phyloP scores from a whole-genome alignment of 2,113 vertebrate genomes.

The Thunnus maccoyii region DNA sequence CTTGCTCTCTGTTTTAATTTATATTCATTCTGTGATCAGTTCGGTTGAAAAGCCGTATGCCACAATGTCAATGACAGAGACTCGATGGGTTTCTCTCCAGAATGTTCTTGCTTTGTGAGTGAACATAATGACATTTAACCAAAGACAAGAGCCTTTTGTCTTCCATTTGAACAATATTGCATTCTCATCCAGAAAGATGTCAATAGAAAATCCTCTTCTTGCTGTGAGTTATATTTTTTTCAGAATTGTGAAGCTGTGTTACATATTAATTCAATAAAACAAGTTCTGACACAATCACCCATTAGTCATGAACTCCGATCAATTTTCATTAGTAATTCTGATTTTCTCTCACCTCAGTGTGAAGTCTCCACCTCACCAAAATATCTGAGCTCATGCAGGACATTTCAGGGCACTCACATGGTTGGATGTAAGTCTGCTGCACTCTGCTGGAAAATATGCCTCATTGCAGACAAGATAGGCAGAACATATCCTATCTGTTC shows the following conservation, averaged over 20 bases:
- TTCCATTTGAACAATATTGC: constrained; percentile 30
- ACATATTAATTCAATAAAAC: background rate
- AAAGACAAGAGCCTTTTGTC: constrained; percentile 58
- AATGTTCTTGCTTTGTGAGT: constrained; percentile 40
- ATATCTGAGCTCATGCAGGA: background rate
- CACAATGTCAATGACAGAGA: constrained; percentile 25
- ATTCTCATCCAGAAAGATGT: constrained; percentile 12
- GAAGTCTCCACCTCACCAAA: constrained; percentile 2
- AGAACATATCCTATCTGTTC: background rate
- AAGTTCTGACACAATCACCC: background rate
- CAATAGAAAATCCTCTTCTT: background rate
- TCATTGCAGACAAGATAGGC: constrained; percentile 32
- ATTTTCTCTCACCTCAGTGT: constrained; percentile 21
- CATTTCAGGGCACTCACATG: background rate
- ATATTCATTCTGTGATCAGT: constrained; percentile 28
- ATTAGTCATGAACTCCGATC: background rate
- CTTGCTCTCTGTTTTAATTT: background rate
- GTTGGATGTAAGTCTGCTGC: constrained; percentile 63
- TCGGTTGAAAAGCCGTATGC: constrained; percentile 11
- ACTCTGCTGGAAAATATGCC: constrained; percentile 56
- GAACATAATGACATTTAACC: constrained; percentile 35
- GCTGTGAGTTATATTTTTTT: background rate
- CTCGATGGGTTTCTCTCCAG: constrained; percentile 27
- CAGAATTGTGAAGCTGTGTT: background rate
- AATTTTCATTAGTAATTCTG: background rate